Evolutionary conservation across 2,113 vertebrate genomes (phyloP).

Genomic region (Bufo gargarizans): DNA sequence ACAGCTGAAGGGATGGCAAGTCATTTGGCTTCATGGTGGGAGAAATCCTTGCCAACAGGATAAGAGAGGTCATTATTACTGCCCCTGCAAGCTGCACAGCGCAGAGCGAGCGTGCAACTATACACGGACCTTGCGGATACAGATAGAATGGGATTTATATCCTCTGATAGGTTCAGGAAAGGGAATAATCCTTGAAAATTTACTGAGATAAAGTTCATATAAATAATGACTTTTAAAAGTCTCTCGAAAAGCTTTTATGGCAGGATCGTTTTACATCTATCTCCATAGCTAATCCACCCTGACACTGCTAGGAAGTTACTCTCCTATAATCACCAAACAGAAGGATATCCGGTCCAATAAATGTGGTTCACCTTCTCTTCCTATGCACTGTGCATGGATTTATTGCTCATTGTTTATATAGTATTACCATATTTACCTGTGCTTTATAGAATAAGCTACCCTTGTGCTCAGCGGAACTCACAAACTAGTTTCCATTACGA

Average conservation of each 20-base stretch:
- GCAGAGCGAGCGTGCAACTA: background rate
- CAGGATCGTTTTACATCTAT: slow-evolving; percentile 27
- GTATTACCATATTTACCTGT: background rate
- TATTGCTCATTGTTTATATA: background rate
- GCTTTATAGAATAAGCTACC: background rate
- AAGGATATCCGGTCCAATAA: background rate
- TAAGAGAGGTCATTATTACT: slow-evolving; percentile 39
- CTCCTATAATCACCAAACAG: background rate
- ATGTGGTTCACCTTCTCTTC: background rate
- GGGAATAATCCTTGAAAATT: slow-evolving; percentile 35
- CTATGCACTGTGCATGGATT: background rate
- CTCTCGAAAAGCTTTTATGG: slow-evolving; percentile 46
- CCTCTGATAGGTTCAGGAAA: slow-evolving; percentile 49
- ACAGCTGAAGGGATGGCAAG: slow-evolving; percentile 55
- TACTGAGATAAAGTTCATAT: slow-evolving; percentile 21
- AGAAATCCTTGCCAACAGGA: slow-evolving; percentile 45
- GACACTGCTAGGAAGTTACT: slow-evolving; percentile 28
- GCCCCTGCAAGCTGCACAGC: slow-evolving; percentile 37
- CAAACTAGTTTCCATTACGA: background rate
- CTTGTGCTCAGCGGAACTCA: background rate
- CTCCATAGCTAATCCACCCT: slow-evolving; percentile 4
- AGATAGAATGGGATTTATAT: background rate
- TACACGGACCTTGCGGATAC: background rate
- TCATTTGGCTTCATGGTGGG: slow-evolving; percentile 23
- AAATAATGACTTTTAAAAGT: slow-evolving; percentile 33